Evolutionary conservation across 2,888 invertebrate species (phyloP).

Genomic region (Leptinotarsa rubiginosa): DNA sequence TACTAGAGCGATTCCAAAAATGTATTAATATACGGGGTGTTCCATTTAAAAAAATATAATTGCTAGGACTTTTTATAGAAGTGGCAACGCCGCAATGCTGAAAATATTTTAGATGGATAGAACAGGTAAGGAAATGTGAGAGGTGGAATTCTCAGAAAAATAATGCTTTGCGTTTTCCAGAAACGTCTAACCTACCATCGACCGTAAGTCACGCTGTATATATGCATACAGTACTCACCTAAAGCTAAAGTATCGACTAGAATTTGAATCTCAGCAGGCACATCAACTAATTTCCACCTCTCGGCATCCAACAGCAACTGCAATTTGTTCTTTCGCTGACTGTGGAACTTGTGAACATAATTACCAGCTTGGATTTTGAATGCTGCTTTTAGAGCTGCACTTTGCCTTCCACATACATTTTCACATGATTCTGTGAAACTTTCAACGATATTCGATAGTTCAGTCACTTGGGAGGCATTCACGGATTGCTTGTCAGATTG

Average conservation of each 20-base stretch:
- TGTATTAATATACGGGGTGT: too few species aligned
- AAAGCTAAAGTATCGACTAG: constrained; percentile 76
- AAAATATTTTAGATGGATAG: too few species aligned
- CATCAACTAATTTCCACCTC: constrained; percentile 93
- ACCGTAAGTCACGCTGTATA: too few species aligned
- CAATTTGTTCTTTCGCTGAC: constrained; percentile 87
- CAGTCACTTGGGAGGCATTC: constrained; percentile 81
- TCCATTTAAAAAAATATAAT: too few species aligned
- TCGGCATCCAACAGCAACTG: constrained; percentile 89
- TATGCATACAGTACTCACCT: constrained; percentile 38
- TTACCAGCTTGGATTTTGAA: constrained; percentile 90
- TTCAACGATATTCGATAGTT: constrained; percentile 82
- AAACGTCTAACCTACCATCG: too few species aligned
- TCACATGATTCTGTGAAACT: constrained; percentile 81
- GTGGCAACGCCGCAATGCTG: too few species aligned
- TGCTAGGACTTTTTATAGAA: too few species aligned
- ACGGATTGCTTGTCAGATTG: constrained; percentile 80
- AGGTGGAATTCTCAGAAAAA: too few species aligned
- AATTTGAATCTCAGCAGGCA: constrained; percentile 89
- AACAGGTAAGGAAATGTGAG: too few species aligned
- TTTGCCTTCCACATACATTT: constrained; percentile 76
- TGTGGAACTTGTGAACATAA: constrained; percentile 92
- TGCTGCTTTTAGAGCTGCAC: constrained; percentile 83
- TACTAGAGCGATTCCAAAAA: too few species aligned
- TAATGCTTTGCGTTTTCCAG: too few species aligned